These are phyloP conservation scores for Venustaconcha ellipsiformis DNA, from an alignment of 1,140 invertebrate species.

Conservation along the genomic window DNA sequence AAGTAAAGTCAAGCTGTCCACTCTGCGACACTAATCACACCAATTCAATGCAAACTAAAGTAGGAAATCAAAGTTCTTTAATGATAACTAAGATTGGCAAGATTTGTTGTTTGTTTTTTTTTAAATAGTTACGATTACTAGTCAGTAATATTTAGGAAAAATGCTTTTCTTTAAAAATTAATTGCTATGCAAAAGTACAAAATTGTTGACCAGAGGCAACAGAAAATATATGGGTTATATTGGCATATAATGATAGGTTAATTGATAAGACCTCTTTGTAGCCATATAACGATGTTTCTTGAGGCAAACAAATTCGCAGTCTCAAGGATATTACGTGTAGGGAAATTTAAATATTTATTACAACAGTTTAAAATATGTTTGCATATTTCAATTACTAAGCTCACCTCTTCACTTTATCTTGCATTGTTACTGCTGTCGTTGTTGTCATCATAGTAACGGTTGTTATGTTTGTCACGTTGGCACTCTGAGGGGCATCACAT, in stretches of 20 bases:
- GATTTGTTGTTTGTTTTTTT: too few relatives aligned
- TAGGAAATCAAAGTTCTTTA: too few relatives aligned
- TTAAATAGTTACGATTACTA: too few relatives aligned
- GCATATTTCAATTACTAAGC: background rate
- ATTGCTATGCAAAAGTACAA: too few relatives aligned
- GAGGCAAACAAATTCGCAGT: background rate
- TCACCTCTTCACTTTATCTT: background rate
- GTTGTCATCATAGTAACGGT: constrained; percentile 13
- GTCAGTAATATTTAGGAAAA: too few relatives aligned
- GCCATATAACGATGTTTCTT: background rate
- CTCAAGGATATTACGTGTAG: background rate
- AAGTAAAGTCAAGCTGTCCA: too few relatives aligned
- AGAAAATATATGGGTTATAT: too few relatives aligned
- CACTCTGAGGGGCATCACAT: constrained; percentile 10
- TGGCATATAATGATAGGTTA: background rate
- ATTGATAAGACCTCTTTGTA: background rate
- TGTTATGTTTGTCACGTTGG: constrained; percentile 10
- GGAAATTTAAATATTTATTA: background rate
- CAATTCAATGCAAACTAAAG: too few relatives aligned
- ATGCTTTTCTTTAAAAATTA: too few relatives aligned
- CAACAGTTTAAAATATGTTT: background rate
- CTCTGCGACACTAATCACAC: too few relatives aligned
- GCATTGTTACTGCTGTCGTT: background rate
- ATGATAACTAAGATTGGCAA: too few relatives aligned
- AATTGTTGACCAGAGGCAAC: too few relatives aligned